A percentile compares a stretch with the other conserved stretches of the same genome.
Conservation (phyloP, 2,888 invertebrate genomes). For the Watsonalla binaria region DNA sequence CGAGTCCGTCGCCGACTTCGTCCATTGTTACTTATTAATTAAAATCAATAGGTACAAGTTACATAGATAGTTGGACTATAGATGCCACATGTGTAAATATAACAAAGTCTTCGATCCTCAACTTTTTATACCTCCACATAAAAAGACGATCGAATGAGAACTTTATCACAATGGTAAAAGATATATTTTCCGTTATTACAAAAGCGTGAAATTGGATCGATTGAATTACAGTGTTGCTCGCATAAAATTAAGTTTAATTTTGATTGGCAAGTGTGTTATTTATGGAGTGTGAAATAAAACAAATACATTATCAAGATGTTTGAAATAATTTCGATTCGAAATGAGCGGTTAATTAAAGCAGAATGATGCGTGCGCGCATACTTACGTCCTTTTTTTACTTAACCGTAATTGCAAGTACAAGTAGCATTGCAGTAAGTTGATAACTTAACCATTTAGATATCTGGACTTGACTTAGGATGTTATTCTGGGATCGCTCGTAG, state of each 20-base stretch:
- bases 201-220: not conserved
- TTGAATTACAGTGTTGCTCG: slow-evolving; percentile 16
- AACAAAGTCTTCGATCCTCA: slow-evolving; percentile 49
- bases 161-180: not conserved
- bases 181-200: not conserved
- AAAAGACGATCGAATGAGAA: not conserved
- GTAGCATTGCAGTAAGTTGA: slow-evolving; percentile 35
- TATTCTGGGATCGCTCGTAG: slow-evolving; percentile 10
- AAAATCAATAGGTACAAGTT: too few species aligned
- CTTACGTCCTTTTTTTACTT: not conserved
- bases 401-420: slow-evolving; percentile 23
- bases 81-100: slow-evolving; percentile 38
- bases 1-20: too few species aligned
- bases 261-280: slow-evolving; percentile 2
- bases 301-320: not conserved
- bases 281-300: not conserved
- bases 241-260: slow-evolving; percentile 11
- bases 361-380: not conserved
- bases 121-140: slow-evolving; percentile 29
- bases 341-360: slow-evolving; percentile 3
- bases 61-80: slow-evolving; percentile 21
- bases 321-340: not conserved
- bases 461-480: slow-evolving; percentile 11
- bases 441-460: slow-evolving; percentile 42
- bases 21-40: too few species aligned